These are phyloP conservation scores for Dysmachus trigonus DNA, from an alignment of 2,888 invertebrate genomes.

Conservation along the genomic window DNA sequence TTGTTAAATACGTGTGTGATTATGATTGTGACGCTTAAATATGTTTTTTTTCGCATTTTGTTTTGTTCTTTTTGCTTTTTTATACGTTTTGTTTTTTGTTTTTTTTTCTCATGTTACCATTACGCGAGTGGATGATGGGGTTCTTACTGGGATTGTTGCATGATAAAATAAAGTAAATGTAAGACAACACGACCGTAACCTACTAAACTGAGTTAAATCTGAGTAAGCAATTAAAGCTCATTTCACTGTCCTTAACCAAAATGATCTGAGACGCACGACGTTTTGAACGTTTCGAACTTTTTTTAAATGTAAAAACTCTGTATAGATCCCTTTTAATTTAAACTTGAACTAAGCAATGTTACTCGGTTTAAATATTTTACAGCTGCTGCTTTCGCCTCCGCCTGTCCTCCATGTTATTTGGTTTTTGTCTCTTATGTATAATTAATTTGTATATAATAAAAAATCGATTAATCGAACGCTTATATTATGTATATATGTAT, in stretches of 20 bases:
- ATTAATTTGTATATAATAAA: slow-evolving; percentile 47
- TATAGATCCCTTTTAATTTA: not conserved
- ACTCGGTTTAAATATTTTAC: not conserved
- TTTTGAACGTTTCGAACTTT: not conserved
- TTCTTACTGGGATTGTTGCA: not conserved
- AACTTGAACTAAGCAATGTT: slow-evolving; percentile 18
- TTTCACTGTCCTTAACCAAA: slow-evolving; percentile 23
- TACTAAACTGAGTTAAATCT: slow-evolving; percentile 23
- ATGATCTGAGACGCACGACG: slow-evolving; percentile 23
- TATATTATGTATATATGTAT: slow-evolving; percentile 45
- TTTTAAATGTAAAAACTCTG: not conserved
- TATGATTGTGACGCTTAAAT: slow-evolving; percentile 40
- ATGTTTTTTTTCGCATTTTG: slow-evolving; percentile 9
- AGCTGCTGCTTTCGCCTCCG: not conserved
- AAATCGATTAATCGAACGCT: slow-evolving; percentile 49
- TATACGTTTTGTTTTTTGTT: not conserved
- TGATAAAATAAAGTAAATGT: not conserved
- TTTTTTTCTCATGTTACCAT: not conserved
- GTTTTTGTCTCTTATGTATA: slow-evolving; percentile 31
- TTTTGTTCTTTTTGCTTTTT: not conserved
- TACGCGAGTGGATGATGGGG: slow-evolving; percentile 34
- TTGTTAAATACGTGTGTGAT: slow-evolving; percentile 34
- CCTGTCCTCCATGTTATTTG: slow-evolving; percentile 17
- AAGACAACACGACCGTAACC: not conserved
- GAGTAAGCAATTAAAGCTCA: slow-evolving; percentile 30